phyloP scores from a whole-genome alignment of 2,888 invertebrate genomes.

The Drosophila tripunctata region DNA sequence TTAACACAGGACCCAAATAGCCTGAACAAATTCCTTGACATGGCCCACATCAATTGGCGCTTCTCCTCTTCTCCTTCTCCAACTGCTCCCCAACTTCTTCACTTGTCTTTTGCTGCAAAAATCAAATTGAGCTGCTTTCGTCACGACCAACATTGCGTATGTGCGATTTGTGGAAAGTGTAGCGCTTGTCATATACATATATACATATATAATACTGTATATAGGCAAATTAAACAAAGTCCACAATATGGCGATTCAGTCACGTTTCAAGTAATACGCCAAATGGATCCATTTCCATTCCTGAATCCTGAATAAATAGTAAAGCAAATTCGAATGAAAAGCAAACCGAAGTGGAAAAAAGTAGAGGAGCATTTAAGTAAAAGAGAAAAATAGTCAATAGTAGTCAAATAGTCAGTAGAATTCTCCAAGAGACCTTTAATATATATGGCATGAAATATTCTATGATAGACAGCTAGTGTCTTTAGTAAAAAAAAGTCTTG shows the following conservation, averaged over 20 bases:
- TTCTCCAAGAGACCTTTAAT: too few relatives aligned
- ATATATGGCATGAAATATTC: too few relatives aligned
- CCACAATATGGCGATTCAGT: conserved; percentile 71
- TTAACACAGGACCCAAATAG: conserved; percentile 66
- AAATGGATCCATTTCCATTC: conserved; percentile 71
- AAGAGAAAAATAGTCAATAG: too few relatives aligned
- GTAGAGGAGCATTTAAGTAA: too few relatives aligned
- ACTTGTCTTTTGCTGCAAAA: conserved; percentile 32
- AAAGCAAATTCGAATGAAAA: conserved; percentile 50
- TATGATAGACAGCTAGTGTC: too few relatives aligned
- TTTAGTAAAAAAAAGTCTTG: too few relatives aligned
- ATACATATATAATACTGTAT: too few relatives aligned
- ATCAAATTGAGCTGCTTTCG: conserved; percentile 40
- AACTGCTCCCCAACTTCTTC: not conserved
- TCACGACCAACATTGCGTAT: conserved; percentile 50
- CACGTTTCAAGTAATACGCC: conserved; percentile 64
- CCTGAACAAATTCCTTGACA: conserved; percentile 59
- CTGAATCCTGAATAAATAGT: conserved; percentile 31
- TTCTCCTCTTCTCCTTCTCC: not conserved
- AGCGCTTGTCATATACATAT: too few relatives aligned
- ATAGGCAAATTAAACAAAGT: conserved; percentile 79
- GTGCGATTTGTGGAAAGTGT: conserved; percentile 60
- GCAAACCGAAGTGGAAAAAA: too few relatives aligned
- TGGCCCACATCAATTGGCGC: conserved; percentile 63
- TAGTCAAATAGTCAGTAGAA: too few relatives aligned